These are phyloP conservation scores for Sparidentex hasta DNA, from an alignment of 2,797 vertebrate genomes.

Conservation along the genomic window DNA sequence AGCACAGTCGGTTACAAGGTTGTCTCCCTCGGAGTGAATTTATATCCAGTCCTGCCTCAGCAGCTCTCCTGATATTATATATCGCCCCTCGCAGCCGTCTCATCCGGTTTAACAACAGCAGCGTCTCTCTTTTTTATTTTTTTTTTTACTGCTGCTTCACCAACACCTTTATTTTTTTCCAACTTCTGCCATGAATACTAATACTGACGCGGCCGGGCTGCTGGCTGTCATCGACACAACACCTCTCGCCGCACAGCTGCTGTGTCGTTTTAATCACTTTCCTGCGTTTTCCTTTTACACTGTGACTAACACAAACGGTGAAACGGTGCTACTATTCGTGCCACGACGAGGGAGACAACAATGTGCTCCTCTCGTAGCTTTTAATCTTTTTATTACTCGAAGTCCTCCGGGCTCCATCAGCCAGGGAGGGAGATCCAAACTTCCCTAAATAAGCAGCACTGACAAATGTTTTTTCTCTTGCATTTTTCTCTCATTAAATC, in stretches of 20 bases:
- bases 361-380: not conserved
- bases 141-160: slow-evolving; percentile 45
- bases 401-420: not conserved
- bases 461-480: not conserved
- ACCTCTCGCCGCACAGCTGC: not conserved
- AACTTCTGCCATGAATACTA: slow-evolving; percentile 43
- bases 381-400: not conserved
- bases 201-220: not conserved
- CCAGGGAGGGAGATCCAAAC: not conserved
- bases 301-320: not conserved
- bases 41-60: slow-evolving; percentile 71
- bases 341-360: not conserved
- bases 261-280: slow-evolving; percentile 2
- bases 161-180: slow-evolving; percentile 14
- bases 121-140: slow-evolving; percentile 14
- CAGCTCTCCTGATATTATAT: slow-evolving; percentile 62
- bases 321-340: not conserved
- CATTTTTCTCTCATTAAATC: not conserved
- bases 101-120: slow-evolving; percentile 28
- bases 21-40: slow-evolving; percentile 66
- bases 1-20: slow-evolving; percentile 56
- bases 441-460: not conserved
- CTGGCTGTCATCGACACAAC: slow-evolving; percentile 10
- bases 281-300: not conserved
- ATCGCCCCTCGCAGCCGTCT: slow-evolving; percentile 41